Conservation (phyloP, 2,113 vertebrate genomes). For the Genyomyrus donnyi region DNA sequence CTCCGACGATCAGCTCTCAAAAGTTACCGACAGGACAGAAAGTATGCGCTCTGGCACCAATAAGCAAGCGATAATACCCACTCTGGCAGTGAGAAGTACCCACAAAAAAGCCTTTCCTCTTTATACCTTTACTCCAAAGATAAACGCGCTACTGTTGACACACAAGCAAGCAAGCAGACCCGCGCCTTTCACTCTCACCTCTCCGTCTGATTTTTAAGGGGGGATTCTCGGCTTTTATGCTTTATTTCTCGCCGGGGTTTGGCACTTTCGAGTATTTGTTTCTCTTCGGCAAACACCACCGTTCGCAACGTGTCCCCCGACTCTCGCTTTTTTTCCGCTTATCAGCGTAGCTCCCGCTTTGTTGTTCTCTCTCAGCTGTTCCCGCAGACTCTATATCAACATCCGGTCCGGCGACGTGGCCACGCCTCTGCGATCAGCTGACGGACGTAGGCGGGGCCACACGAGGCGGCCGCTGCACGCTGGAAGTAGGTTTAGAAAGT, state of each 20-base stretch:
- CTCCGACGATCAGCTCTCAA: neutral
- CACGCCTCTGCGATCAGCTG: conserved; percentile 11
- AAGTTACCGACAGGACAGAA: neutral
- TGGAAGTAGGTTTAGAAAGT: neutral
- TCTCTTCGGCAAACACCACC: neutral
- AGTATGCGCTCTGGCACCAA: neutral
- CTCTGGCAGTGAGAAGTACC: neutral
- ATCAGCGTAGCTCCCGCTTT: conserved; percentile 32
- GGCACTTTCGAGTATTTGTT: neutral
- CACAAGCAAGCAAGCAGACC: neutral
- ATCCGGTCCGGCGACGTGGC: conserved; percentile 29
- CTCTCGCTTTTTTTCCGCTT: neutral
- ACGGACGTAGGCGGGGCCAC: neutral
- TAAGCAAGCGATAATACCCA: neutral
- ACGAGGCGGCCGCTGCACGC: neutral
- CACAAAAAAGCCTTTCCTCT: neutral
- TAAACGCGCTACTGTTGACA: neutral
- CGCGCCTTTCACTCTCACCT: conserved; percentile 12
- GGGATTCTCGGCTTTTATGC: neutral
- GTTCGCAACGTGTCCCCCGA: neutral
- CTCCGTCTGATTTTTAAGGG: neutral
- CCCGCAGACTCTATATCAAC: conserved; percentile 51
- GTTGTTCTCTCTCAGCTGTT: conserved; percentile 61
- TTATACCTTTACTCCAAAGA: neutral
- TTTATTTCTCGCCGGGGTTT: neutral